Percentiles rank a stretch among this genome's conserved stretches.
Evolutionary conservation across 2,888 invertebrate genomes (phyloP).

Genomic region (Gari tellinella): DNA sequence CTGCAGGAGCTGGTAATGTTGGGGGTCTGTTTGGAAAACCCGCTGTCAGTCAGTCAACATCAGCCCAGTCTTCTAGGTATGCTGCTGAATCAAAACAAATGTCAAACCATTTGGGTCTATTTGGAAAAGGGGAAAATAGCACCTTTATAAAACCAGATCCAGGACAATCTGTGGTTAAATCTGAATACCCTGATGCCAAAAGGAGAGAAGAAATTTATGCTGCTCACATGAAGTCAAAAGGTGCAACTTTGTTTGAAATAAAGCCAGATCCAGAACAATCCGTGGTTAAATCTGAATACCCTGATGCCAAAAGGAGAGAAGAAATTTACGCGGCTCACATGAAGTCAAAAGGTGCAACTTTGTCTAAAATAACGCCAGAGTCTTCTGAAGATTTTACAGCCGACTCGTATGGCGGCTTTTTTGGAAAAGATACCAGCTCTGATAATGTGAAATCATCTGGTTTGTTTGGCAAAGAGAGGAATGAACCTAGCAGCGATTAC

Average conservation of each 20-base stretch:
- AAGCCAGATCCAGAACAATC: neutral
- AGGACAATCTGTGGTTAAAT: neutral
- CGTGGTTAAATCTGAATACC: no score
- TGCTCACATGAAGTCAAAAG: no score
- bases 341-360: neutral
- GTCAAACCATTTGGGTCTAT: slow-evolving; percentile 3
- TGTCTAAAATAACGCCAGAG: neutral
- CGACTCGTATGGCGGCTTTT: no score
- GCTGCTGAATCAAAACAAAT: neutral
- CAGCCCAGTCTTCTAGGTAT: neutral
- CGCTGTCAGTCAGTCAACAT: neutral
- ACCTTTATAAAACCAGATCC: slow-evolving; percentile 1
- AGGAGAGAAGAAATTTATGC: no score
- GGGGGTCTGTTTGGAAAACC: slow-evolving; percentile 8
- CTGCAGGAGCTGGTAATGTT: neutral
- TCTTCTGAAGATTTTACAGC: neutral
- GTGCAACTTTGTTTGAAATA: neutral
- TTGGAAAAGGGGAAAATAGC: slow-evolving; percentile 7
- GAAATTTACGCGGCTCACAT: no score
- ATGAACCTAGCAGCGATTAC: neutral
- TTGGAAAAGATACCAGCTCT: neutral
- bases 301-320: no score
- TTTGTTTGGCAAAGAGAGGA: slow-evolving; percentile 8
- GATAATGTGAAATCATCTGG: neutral
- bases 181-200: no score